Conservation (phyloP, 1,140 invertebrate species). For the Papilio glaucus region DNA sequence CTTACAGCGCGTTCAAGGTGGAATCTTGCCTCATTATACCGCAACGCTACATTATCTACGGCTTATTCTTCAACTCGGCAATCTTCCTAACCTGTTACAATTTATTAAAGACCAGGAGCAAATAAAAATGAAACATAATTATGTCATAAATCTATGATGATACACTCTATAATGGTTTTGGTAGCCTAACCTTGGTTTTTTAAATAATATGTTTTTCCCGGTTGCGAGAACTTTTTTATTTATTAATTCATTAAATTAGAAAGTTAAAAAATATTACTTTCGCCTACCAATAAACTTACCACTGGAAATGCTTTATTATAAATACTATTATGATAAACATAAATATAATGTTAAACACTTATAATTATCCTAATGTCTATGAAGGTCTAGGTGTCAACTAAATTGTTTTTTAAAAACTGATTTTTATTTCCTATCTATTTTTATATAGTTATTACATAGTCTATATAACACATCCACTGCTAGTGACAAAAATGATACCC, state of each 20-base stretch:
- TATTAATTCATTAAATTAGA: not conserved
- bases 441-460: too few relatives aligned
- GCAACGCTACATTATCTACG: constrained; percentile 9
- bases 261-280: not conserved
- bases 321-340: too few relatives aligned
- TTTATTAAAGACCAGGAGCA: constrained; percentile 7
- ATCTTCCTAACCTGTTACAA: constrained; percentile 20
- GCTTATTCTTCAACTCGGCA: constrained; percentile 7
- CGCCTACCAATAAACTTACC: too few relatives aligned
- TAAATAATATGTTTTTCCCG: not conserved
- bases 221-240: not conserved
- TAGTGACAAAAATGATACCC: too few relatives aligned
- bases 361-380: too few relatives aligned
- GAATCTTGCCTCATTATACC: constrained; percentile 27
- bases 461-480: too few relatives aligned
- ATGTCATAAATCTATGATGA: constrained; percentile 7
- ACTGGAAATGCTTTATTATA: too few relatives aligned
- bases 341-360: too few relatives aligned
- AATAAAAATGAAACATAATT: constrained; percentile 15
- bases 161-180: not conserved
- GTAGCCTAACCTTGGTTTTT: not conserved
- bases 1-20: constrained; percentile 67
- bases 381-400: too few relatives aligned
- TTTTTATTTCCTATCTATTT: too few relatives aligned
- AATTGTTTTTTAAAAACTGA: too few relatives aligned